Evolutionary conservation across 2,113 vertebrate genomes (phyloP).

Genomic region (Hyperoodon ampullatus): DNA sequence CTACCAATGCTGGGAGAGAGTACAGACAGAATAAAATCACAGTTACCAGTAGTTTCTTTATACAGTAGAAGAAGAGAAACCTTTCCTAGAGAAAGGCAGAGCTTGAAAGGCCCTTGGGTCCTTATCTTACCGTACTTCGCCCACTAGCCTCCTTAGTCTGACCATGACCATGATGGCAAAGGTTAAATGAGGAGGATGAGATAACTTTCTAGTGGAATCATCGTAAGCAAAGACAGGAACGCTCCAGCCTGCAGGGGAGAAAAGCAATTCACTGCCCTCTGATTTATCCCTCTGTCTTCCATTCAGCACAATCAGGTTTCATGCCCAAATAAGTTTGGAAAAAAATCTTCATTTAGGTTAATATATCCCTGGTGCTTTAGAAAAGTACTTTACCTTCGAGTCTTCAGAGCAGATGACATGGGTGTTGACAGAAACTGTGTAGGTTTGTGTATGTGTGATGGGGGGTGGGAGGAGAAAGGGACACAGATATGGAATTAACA

Average conservation of each 20-base stretch:
- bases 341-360: constrained; percentile 11
- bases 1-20: background rate
- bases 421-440: background rate
- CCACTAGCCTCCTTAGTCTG: background rate
- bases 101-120: background rate
- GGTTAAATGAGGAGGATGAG: background rate
- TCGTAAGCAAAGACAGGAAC: background rate
- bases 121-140: background rate
- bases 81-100: background rate
- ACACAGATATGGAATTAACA: background rate
- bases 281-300: background rate
- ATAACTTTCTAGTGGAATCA: background rate
- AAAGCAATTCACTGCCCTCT: background rate
- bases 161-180: background rate
- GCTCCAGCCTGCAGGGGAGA: background rate
- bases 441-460: background rate
- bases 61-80: background rate
- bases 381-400: background rate
- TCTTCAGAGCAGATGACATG: background rate
- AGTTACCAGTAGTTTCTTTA: background rate
- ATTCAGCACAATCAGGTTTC: background rate
- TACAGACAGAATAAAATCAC: background rate
- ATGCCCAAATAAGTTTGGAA: constrained; percentile 16
- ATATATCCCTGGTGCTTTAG: background rate
- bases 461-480: rapidly evolving